A percentile compares a stretch with the other conserved stretches of the same genome.
Evolutionary conservation across 2,113 vertebrate genomes (phyloP).

Genomic region (Esox niger): DNA sequence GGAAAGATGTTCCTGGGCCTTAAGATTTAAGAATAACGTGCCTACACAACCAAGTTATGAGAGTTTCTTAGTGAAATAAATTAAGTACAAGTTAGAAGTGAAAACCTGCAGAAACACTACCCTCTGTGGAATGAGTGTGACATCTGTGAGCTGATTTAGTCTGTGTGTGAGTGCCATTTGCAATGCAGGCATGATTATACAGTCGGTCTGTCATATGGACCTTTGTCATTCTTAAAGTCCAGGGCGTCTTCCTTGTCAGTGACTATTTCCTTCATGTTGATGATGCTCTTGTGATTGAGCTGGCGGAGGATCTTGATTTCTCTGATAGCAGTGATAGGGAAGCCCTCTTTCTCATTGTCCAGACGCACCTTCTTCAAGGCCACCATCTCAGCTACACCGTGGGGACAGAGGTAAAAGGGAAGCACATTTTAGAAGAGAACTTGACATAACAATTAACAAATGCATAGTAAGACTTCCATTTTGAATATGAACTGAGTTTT

Average conservation of each 20-base stretch:
- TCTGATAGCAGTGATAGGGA: slow-evolving; percentile 95
- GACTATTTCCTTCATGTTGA: slow-evolving; percentile 99
- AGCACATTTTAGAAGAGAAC: neutral
- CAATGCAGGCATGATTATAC: no score
- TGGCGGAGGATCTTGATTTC: slow-evolving; percentile 97
- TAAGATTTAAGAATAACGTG: no score
- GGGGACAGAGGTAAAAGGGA: neutral
- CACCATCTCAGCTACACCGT: slow-evolving; percentile 84
- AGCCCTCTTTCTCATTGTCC: slow-evolving; percentile 98
- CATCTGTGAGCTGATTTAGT: no score
- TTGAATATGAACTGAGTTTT: no score
- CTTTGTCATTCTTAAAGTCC: slow-evolving; percentile 99
- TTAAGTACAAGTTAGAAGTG: no score
- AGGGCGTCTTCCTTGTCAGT: slow-evolving; percentile 97
- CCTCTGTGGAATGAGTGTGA: no score
- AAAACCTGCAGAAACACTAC: neutral
- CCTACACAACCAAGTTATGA: no score
- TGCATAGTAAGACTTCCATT: no score
- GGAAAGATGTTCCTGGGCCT: no score
- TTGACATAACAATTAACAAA: neutral
- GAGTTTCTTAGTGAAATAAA: no score
- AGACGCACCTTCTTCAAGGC: slow-evolving; percentile 95
- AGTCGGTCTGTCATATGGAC: slow-evolving; percentile 42
- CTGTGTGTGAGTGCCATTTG: no score
- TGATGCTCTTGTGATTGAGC: slow-evolving; percentile 94